These are phyloP conservation scores for Hirtodrosophila histrioides DNA, from an alignment of 2,888 invertebrate genomes.

Conservation along the genomic window DNA sequence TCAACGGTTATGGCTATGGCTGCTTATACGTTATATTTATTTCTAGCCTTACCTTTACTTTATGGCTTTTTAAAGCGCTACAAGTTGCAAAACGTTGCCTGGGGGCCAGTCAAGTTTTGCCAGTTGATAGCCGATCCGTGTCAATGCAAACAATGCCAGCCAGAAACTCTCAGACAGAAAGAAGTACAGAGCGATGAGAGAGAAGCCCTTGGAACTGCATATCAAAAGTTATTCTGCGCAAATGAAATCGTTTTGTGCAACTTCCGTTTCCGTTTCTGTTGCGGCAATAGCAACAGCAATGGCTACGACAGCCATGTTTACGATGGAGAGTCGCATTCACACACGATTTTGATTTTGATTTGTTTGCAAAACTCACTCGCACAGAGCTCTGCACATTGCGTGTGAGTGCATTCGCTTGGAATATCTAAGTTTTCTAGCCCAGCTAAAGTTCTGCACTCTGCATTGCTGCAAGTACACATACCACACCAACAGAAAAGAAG, in stretches of 20 bases:
- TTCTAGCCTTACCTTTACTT: slow-evolving; percentile 37
- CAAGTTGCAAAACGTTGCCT: slow-evolving; percentile 51
- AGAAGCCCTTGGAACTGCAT: slow-evolving; percentile 60
- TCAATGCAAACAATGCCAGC: slow-evolving; percentile 68
- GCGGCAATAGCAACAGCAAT: slow-evolving; percentile 26
- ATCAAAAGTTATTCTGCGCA: slow-evolving; percentile 76
- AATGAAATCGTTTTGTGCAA: slow-evolving; percentile 79
- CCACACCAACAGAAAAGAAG: slow-evolving; percentile 8
- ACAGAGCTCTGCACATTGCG: slow-evolving; percentile 52
- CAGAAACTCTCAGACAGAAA: slow-evolving; percentile 8
- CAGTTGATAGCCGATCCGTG: slow-evolving; percentile 62
- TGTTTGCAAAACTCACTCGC: slow-evolving; percentile 72
- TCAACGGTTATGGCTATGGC: slow-evolving; percentile 23
- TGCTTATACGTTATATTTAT: slow-evolving; percentile 61
- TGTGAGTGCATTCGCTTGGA: slow-evolving; percentile 74
- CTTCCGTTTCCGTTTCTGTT: slow-evolving; percentile 70
- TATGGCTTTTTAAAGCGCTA: slow-evolving; percentile 56
- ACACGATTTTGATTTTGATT: slow-evolving; percentile 79
- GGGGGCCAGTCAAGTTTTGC: slow-evolving; percentile 48
- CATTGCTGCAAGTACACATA: slow-evolving; percentile 4
- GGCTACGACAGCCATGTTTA: slow-evolving; percentile 60
- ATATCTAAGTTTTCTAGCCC: slow-evolving; percentile 74
- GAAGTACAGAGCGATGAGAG: neutral
- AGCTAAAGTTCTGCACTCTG: slow-evolving; percentile 42
- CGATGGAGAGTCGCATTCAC: slow-evolving; percentile 68